Conservation (phyloP, 2,113 vertebrate species). For the Phoxinus phoxinus region DNA sequence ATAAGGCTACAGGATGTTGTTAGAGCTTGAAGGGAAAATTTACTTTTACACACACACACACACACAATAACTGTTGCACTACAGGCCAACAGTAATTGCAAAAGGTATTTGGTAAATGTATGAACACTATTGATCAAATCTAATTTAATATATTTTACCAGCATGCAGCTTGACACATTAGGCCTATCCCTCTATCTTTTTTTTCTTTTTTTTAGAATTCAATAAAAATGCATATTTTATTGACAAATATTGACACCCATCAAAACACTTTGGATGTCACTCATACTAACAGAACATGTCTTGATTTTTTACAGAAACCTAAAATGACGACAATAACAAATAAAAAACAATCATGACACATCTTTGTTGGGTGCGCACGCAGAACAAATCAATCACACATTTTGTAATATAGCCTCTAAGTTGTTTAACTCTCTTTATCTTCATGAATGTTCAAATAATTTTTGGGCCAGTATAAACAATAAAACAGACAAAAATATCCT, state of each 20-base stretch:
- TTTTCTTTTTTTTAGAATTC: no score
- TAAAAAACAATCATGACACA: background rate
- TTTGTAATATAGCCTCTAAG: background rate
- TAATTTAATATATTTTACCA: background rate
- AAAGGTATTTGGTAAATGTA: background rate
- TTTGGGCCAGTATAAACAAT: background rate
- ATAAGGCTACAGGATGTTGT: background rate
- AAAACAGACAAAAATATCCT: background rate
- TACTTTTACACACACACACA: background rate
- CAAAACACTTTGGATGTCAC: background rate
- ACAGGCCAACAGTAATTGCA: background rate
- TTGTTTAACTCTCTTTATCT: background rate
- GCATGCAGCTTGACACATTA: background rate
- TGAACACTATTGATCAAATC: background rate
- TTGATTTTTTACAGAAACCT: background rate
- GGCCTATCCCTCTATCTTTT: no score
- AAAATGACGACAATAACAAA: background rate
- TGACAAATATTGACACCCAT: background rate
- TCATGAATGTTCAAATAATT: background rate
- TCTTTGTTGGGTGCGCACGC: background rate
- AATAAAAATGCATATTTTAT: no score
- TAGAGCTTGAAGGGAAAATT: background rate
- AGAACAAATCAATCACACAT: background rate
- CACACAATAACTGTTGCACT: background rate
- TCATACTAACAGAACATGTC: background rate